phyloP scores from a whole-genome alignment of 2,888 invertebrate species.

The Eretmocerus hayati region DNA sequence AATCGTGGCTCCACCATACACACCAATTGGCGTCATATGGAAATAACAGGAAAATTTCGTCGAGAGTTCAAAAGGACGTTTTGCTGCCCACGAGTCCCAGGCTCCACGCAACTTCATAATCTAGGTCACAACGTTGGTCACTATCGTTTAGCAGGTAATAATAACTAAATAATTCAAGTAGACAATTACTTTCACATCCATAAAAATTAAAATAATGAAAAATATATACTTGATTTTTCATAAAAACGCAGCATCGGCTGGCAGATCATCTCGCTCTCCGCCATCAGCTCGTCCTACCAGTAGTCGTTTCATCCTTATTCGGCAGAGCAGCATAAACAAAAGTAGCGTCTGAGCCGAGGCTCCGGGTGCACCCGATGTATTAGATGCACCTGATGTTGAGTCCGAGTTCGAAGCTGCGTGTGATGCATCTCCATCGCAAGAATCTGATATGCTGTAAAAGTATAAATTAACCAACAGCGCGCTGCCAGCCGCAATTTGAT shows the following conservation, averaged over 20 bases:
- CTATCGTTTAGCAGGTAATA: conserved; percentile 29
- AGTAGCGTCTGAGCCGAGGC: conserved; percentile 1
- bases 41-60: conserved; percentile 46
- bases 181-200: background rate
- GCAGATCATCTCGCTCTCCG: conserved; percentile 36
- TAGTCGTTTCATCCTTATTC: conserved; percentile 16
- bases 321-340: conserved; percentile 14
- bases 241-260: conserved; percentile 34
- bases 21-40: background rate
- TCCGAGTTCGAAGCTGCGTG: no score
- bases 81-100: conserved; percentile 28
- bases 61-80: conserved; percentile 48
- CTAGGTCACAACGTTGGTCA: conserved; percentile 24
- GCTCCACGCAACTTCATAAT: conserved; percentile 15
- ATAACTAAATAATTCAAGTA: no score
- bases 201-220: conserved; percentile 25
- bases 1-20: no score
- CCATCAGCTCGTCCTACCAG: background rate
- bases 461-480: no score
- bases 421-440: no score
- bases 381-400: no score
- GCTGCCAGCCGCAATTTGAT: no score
- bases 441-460: no score
- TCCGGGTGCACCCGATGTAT: background rate
- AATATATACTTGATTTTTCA: no score